Evolutionary conservation across 2,888 invertebrate genomes (phyloP).

Genomic region (Cantharis flavilabris): DNA sequence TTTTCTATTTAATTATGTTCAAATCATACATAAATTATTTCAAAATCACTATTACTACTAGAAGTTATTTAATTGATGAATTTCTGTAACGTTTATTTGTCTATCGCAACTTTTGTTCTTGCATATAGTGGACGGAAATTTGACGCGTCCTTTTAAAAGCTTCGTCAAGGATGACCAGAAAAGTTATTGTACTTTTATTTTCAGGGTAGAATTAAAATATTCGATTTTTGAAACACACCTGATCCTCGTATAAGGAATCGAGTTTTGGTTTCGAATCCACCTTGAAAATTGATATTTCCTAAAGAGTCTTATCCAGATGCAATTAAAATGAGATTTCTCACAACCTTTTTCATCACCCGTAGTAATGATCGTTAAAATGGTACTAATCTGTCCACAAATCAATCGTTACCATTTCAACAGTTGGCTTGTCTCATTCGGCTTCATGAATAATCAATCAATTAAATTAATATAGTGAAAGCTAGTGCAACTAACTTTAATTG

Average conservation of each 20-base stretch:
- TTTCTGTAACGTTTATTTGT: background rate
- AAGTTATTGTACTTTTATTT: background rate
- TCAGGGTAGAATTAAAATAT: background rate
- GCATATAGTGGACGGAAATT: background rate
- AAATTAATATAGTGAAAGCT: background rate
- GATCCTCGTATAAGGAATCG: background rate
- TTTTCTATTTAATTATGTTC: background rate
- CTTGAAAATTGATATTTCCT: background rate
- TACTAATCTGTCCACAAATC: background rate
- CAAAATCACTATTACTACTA: background rate
- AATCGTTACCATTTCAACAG: background rate
- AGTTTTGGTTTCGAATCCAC: background rate
- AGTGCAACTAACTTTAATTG: background rate
- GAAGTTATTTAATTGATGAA: background rate
- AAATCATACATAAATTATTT: background rate
- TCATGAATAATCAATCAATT: background rate
- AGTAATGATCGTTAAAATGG: background rate
- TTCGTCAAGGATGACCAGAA: background rate
- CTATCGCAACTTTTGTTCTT: background rate
- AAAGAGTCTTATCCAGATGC: background rate
- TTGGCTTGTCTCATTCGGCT: background rate
- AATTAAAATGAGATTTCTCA: background rate
- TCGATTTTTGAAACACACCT: background rate
- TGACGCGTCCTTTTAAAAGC: background rate
- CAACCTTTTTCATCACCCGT: background rate